Evolutionary conservation across 1,140 invertebrate genomes (phyloP), one percentile per base, ranked within the genome.

Genomic region (Mesaphorura yosii): DNA sequence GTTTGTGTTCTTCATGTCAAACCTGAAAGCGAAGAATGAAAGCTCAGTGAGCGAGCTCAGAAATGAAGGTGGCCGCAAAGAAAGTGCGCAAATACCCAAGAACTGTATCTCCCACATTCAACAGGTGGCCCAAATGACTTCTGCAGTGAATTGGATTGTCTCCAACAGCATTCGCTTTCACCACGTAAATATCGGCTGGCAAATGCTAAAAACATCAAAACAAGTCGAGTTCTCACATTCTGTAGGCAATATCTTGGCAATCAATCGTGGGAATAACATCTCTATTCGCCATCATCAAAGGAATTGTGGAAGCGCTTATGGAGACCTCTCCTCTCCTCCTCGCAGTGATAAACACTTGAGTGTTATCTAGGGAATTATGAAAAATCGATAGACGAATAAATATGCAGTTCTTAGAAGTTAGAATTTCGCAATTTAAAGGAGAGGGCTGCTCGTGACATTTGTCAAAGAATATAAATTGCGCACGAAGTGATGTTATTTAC

Each of bases 101-200:
- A 42, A 85, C 94, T 14, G 82, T 82, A 72, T 98, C 96, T 26
- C 95, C 94, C 55, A 85, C 80, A 67, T 90, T 87, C 14, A 99
- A 73, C 45, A 98, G 66, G 70, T 96, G 87, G 0, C 95, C 96
- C 34, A 99, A 72, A 75, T 99, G 95, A 27, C 92, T 93, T 62
- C 83, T 76, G 27, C 85, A 82, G 64, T 94, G 88, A 58, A 88
- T 81, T 14, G 80, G 76, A 64, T 78, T 82, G n/a, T 89, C 82
- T 51, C 82, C 82, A 10, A 84, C 72, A 66, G 97, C 92, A 50
- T 81, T 85, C 26, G 87, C 78, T 69, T 82, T 85, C 0, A 93
- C 86, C 2, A 98, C 76, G 87, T 90, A 98, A 23, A 89, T 81
- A 72, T 98, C 93, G 19, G 89, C 84, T 44, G 97, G 72, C 3